Conservation (phyloP, 2,113 vertebrate species). For the Puntigrus tetrazona region DNA sequence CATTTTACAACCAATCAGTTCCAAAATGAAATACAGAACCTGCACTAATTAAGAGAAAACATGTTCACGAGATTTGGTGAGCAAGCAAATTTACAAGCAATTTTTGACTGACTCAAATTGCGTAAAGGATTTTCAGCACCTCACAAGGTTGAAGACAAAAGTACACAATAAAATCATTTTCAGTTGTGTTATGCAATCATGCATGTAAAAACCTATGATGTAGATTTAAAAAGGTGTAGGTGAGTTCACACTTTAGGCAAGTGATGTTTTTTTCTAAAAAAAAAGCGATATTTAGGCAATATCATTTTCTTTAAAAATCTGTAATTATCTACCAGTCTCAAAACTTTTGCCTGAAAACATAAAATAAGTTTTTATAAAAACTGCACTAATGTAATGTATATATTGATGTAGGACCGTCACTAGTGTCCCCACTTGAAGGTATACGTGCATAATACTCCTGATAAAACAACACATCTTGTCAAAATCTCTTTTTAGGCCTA, state of each 20-base stretch:
- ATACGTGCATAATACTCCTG: not conserved
- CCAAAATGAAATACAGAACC: not conserved
- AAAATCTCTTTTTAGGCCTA: slow-evolving; percentile 34
- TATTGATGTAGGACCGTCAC: not conserved
- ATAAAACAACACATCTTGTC: not conserved
- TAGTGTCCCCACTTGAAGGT: not conserved
- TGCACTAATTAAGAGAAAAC: not conserved
- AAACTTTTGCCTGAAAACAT: not conserved
- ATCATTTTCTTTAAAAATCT: not conserved
- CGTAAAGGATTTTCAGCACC: not conserved
- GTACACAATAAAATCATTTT: not conserved
- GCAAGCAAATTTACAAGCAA: not conserved
- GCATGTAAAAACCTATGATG: not conserved
- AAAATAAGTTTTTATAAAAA: not conserved
- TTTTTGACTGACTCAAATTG: not conserved
- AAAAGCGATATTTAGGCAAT: too few relatives aligned
- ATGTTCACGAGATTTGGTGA: not conserved
- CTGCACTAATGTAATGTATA: not conserved
- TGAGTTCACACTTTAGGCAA: not conserved
- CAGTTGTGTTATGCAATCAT: not conserved
- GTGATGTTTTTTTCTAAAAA: not conserved
- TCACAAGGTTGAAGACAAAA: not conserved
- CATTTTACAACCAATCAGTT: not conserved
- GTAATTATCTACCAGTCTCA: not conserved
- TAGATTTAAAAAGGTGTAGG: not conserved